Percentiles rank a stretch among this genome's conserved stretches.
phyloP scores from a whole-genome alignment of 2,113 vertebrate species.

The Phainopepla nitens region DNA sequence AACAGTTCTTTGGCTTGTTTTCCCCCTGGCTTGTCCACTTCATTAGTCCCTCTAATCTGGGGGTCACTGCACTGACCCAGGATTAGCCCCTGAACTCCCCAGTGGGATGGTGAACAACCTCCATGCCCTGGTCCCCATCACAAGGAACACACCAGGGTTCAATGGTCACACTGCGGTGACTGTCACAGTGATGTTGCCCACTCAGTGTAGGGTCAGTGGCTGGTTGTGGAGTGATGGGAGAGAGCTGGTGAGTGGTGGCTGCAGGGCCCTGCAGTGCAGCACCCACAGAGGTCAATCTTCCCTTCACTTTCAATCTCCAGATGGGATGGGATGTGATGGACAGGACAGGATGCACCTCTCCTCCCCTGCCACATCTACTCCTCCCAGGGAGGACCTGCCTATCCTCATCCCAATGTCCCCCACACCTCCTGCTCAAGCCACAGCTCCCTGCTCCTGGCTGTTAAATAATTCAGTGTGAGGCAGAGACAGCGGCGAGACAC shows the following conservation, averaged over 20 bases:
- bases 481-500: not conserved
- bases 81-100: not conserved
- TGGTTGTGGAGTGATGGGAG: not conserved
- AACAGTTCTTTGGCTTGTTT: not conserved
- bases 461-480: slow-evolving; percentile 27
- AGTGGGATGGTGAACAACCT: fast-evolving
- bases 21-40: not conserved
- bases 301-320: not conserved
- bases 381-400: not conserved
- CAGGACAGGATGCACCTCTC: not conserved
- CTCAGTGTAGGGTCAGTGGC: not conserved
- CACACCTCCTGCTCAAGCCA: fast-evolving
- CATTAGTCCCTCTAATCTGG: not conserved
- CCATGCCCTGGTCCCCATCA: fast-evolving
- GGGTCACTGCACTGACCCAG: fast-evolving
- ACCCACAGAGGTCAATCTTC: not conserved
- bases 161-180: not conserved
- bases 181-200: not conserved
- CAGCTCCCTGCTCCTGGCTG: not conserved
- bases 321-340: not conserved
- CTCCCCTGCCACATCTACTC: not conserved
- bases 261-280: not conserved
- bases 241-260: not conserved
- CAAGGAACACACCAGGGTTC: not conserved
- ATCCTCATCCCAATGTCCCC: not conserved